Evolutionary conservation across 2,888 invertebrate genomes (phyloP), one percentile per base, ranked within the genome.

Genomic region (Sialis lutaria): DNA sequence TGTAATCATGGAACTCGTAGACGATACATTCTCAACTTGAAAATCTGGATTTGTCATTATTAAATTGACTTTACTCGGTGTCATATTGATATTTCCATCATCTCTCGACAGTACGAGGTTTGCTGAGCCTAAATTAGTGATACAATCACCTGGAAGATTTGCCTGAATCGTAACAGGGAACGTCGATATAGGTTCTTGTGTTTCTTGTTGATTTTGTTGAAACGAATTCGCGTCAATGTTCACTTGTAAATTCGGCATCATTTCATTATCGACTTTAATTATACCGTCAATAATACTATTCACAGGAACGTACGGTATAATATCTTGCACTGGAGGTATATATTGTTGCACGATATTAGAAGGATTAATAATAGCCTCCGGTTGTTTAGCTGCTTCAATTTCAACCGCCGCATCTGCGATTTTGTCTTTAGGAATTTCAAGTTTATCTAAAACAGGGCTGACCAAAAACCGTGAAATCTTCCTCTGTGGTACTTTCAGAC

Each of bases 381-480:
- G 10, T 6, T 39, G 8, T 33, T 46, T 45, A 7, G 30, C 22
- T 30, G 44, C 46, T 6, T 45, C 45, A 33, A 35, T 49, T 42
- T 50, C 42, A 22, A 40, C 22, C 10, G 10, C 42, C 2, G 22
- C 8, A 7, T 31, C 32, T 8, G 32, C 5, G 5, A 44, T 6
- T 5, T 34, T 63, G 48, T 63, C 62, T 52, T 62, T 63, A 1
- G 67, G 64, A 45, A 66, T 49, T 49, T 63, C 63, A 47, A 69
- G 61, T 53, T 67, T 73, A 57, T 78, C 79, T 33, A 81, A 70
- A 2, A 86, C 85, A 22, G 86, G 85, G 62, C 85, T 86, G 54
- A 87, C 85, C 60, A 85, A 72, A 65, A 87, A 87, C 48, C 86
- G 69, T 33, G 86, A 86, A 55, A 86, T 82, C 62, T 86, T 86